A percentile compares a stretch with the other conserved stretches of the same genome.
Evolutionary conservation across 2,113 vertebrate genomes (phyloP).

Genomic region (Aphyosemion australe): DNA sequence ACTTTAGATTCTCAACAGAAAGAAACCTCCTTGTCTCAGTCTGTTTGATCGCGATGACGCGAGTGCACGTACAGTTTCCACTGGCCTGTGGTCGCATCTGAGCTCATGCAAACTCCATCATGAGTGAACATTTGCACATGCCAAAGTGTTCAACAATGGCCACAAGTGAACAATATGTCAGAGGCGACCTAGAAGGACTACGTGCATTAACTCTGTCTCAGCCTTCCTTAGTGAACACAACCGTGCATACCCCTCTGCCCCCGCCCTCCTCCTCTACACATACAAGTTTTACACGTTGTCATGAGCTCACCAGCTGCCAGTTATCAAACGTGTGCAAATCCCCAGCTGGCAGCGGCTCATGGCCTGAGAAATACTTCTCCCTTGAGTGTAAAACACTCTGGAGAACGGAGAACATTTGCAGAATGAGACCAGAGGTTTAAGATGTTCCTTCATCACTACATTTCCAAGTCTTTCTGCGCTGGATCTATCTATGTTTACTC

Average conservation of each 20-base stretch:
- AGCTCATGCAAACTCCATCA: slow-evolving; percentile 54
- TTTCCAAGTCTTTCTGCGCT: not conserved
- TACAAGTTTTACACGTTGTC: slow-evolving; percentile 64
- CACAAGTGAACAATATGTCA: slow-evolving; percentile 41
- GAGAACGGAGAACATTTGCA: not conserved
- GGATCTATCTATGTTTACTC: not conserved
- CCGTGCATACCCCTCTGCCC: slow-evolving; percentile 1
- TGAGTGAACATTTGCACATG: slow-evolving; percentile 31
- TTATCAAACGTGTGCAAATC: slow-evolving; percentile 61
- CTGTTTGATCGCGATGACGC: not conserved
- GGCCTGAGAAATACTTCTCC: slow-evolving; percentile 27
- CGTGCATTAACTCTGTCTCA: not conserved
- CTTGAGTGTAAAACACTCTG: not conserved
- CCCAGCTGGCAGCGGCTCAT: slow-evolving; percentile 30
- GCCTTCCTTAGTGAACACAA: slow-evolving; percentile 6
- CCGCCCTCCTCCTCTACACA: slow-evolving; percentile 4
- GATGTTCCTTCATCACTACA: not conserved
- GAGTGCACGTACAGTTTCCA: slow-evolving; percentile 34
- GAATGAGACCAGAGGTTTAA: not conserved
- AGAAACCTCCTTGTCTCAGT: not conserved
- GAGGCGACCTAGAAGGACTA: slow-evolving; percentile 5
- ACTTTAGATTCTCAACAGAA: no score
- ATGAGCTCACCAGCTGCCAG: slow-evolving; percentile 62
- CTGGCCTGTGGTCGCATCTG: slow-evolving; percentile 13
- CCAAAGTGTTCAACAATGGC: slow-evolving; percentile 49